Evolutionary conservation across 2,797 vertebrate species (phyloP), one percentile per base, ranked within the genome.

Genomic region (Lerista edwardsae): DNA sequence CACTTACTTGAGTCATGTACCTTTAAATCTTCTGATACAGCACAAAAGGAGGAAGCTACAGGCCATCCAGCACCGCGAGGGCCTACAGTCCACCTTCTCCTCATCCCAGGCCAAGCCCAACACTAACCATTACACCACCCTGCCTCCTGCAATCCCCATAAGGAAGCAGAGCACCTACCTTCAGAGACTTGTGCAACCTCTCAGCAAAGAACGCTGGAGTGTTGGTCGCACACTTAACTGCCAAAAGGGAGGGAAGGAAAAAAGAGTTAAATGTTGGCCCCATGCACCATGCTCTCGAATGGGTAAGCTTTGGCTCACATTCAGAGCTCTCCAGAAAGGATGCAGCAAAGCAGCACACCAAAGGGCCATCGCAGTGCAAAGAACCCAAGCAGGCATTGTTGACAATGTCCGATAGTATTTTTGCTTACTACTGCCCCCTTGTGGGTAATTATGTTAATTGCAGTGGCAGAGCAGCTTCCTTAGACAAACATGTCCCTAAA

Each of bases 191-290:
- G 88, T 95, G 93, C 41, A 98, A 95, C 86, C 85, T 95, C 94
- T 96, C 96, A 23, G 98, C 98, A 31, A 98, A 91, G 93, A 97
- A 98, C 7, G 94, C 95, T 9, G 98, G 97, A 0, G 91, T 93
- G 25, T 91, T 98, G 90, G 95, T 97, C 85, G 95, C 96, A 92
- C 97, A 98, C 86, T 96, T 97, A 34, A 98, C 98, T 98, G 86
- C 73, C 59, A 73, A 89, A 90, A 88, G 15, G n/a, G n/a, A 31
- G 87, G 83, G 86, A n/a, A 19, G 64, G 77, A 65, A 77, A 44
- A 17, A 57, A 21, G 14, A 19, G 51, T 44, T 12, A 9, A 25
- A 69, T 19, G 17, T n/a, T 51, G 11, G 25, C 7, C 10, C 44
- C 17, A 23, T 25, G 29, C 7, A 36, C 14, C 44, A 21, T 7